A percentile compares a stretch with the other conserved stretches of the same genome.
Conservation (phyloP, 2,888 invertebrate species). For the Odontothrips loti region DNA sequence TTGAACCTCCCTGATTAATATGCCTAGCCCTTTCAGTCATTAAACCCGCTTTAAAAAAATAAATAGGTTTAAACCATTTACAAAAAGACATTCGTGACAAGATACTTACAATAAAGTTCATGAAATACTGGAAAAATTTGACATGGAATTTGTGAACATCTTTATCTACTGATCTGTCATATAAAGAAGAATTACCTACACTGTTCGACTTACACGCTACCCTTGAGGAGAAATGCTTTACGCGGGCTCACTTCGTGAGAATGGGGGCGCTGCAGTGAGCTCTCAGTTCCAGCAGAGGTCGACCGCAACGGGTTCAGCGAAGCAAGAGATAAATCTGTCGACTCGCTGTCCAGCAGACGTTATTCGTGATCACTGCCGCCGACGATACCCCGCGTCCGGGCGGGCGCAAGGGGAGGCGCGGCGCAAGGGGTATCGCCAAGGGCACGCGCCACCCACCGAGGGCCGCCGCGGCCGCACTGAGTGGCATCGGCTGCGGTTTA, state of each 20-base stretch:
- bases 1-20: neutral
- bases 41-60: conserved; percentile 11
- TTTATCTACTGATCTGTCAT: neutral
- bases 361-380: too few species aligned
- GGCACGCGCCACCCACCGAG: too few species aligned
- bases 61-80: neutral
- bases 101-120: neutral
- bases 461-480: too few species aligned
- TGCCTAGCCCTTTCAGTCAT: conserved; percentile 16
- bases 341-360: too few species aligned
- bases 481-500: too few species aligned
- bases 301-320: too few species aligned
- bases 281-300: too few species aligned
- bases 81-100: neutral
- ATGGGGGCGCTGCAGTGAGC: too few species aligned
- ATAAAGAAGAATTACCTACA: neutral
- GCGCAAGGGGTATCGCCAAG: too few species aligned
- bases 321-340: too few species aligned
- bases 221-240: neutral
- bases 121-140: neutral
- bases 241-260: neutral
- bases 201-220: neutral
- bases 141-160: neutral
- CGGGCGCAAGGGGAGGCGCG: too few species aligned
- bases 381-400: too few species aligned